Percentiles rank a stretch among this genome's conserved stretches.
Conservation (phyloP, 2,113 vertebrate genomes). For the Clarias batrachus region DNA sequence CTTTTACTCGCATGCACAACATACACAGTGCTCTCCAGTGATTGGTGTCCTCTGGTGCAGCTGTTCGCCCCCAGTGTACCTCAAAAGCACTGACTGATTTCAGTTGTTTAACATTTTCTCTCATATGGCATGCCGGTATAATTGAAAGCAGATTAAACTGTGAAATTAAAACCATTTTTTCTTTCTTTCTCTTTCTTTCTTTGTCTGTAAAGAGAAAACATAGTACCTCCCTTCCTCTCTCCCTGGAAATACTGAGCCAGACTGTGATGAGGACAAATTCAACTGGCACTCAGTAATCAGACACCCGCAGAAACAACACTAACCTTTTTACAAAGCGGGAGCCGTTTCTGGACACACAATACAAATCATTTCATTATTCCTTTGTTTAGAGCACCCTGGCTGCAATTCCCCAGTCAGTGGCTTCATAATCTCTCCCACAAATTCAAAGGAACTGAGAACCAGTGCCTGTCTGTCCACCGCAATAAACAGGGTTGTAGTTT, state of each 20-base stretch:
- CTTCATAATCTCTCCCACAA: conserved; percentile 2
- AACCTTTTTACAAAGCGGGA: conserved; percentile 37
- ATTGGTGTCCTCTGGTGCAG: conserved; percentile 56
- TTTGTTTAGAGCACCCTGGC: conserved; percentile 31
- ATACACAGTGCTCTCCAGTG: conserved; percentile 15
- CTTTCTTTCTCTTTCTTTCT: conserved; percentile 46
- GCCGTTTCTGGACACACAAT: conserved; percentile 28
- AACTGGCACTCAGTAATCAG: conserved; percentile 48
- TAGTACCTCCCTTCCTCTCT: conserved; percentile 38
- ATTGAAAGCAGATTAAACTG: conserved; percentile 72
- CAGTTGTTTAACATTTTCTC: conserved; percentile 62
- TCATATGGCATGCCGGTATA: conserved; percentile 46
- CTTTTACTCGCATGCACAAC: background rate
- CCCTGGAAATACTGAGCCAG: conserved; percentile 45
- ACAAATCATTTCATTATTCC: conserved; percentile 40
- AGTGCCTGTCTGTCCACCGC: conserved; percentile 17
- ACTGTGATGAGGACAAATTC: conserved; percentile 47
- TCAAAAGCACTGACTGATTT: conserved; percentile 58
- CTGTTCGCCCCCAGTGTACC: conserved; percentile 51
- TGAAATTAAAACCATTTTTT: conserved; percentile 66
- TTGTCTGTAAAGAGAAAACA: conserved; percentile 55
- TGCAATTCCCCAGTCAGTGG: conserved; percentile 5
- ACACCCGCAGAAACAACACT: conserved; percentile 29
- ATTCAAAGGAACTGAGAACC: conserved; percentile 10
- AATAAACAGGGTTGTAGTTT: conserved; percentile 5